phyloP scores from a whole-genome alignment of 64 coral and sea anemone species.

The Orbicella faveolata region DNA sequence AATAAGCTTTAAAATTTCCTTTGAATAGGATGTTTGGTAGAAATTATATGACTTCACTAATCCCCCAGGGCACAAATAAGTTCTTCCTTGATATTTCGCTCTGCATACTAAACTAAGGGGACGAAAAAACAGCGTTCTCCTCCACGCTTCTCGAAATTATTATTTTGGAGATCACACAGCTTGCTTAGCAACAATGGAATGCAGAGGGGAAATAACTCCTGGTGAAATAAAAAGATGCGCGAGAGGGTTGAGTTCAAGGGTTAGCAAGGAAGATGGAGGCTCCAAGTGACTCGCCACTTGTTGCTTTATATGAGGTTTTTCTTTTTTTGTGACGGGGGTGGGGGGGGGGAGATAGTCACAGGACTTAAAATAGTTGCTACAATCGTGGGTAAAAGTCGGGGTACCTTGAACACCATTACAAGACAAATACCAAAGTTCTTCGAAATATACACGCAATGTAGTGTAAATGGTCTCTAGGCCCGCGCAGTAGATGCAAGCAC shows the following conservation, averaged over 20 bases:
- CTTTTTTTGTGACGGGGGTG: not conserved
- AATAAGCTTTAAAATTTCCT: constrained; percentile 3
- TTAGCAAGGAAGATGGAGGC: constrained; percentile 1
- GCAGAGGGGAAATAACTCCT: constrained; percentile 14
- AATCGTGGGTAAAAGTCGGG: not conserved
- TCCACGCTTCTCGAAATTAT: too few species aligned
- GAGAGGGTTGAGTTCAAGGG: constrained; percentile 1
- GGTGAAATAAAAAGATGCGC: constrained; percentile 5
- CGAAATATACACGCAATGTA: too few species aligned
- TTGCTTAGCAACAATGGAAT: constrained; percentile 9
- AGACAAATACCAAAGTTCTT: not conserved
- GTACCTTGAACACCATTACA: not conserved
- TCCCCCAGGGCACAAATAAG: too few species aligned
- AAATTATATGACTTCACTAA: too few species aligned
- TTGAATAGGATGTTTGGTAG: not conserved
- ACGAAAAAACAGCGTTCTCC: too few species aligned
- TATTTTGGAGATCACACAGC: constrained; percentile 4
- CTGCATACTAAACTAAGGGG: too few species aligned
- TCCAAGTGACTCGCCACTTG: constrained; percentile 2
- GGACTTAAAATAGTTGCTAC: not conserved
- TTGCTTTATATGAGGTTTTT: not conserved
- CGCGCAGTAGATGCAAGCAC: too few species aligned
- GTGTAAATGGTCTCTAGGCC: too few species aligned
- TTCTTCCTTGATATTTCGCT: too few species aligned
- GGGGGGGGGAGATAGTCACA: not conserved